Evolutionary conservation across 2,113 vertebrate species (phyloP).

Genomic region (Brienomyrus brachyistius): DNA sequence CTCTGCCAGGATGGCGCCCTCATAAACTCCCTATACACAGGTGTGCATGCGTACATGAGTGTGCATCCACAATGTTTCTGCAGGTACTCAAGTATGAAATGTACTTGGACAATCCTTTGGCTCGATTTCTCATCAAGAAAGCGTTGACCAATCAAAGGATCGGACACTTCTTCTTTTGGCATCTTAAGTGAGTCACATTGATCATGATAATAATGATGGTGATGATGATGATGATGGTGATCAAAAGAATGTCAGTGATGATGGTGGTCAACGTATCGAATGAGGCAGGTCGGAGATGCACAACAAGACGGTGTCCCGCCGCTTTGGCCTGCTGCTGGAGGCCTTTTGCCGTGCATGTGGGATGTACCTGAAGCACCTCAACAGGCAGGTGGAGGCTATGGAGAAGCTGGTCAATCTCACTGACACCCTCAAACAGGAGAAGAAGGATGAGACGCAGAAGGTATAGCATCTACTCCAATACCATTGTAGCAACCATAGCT

Average conservation of each 20-base stretch:
- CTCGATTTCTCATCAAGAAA: conserved; percentile 57
- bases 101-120: conserved; percentile 55
- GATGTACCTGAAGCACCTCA: conserved; percentile 59
- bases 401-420: conserved; percentile 70
- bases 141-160: conserved; percentile 56
- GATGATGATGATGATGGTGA: not conserved
- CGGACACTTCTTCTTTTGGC: conserved; percentile 58
- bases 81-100: conserved; percentile 59
- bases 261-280: not conserved
- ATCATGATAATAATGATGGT: not conserved
- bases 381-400: conserved; percentile 68
- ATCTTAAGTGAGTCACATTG: conserved; percentile 43
- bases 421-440: conserved; percentile 66
- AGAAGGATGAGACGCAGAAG: conserved; percentile 69
- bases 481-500: not conserved
- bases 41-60: not conserved
- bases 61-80: conserved; percentile 1
- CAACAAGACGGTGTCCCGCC: conserved; percentile 51
- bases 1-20: not conserved
- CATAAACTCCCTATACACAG: not conserved
- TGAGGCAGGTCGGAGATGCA: conserved; percentile 55
- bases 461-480: conserved; percentile 31
- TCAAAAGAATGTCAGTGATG: too few relatives aligned
- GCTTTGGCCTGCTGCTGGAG: conserved; percentile 55
- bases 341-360: conserved; percentile 55